A percentile compares a stretch with the other conserved stretches of the same genome.
Evolutionary conservation across 53 echinoderm and acorn worm species (phyloP).

Genomic region (Luidia sarsii): DNA sequence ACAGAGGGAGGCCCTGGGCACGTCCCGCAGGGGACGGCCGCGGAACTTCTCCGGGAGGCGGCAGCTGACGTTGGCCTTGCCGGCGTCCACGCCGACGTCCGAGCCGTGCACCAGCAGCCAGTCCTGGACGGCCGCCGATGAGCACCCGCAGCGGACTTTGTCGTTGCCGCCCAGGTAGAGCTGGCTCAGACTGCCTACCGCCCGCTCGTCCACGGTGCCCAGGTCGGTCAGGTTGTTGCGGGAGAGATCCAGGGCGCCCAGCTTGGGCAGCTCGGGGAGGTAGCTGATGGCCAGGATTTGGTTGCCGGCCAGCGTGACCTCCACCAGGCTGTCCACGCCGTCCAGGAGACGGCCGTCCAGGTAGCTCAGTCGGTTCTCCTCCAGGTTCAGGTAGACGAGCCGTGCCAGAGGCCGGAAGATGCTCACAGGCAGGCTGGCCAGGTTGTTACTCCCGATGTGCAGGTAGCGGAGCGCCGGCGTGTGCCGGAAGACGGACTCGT

Average conservation of each 20-base stretch:
- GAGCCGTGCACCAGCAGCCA: background rate
- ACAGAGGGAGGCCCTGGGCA: background rate
- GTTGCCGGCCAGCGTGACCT: slow-evolving; percentile 57
- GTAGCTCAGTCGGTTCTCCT: slow-evolving; percentile 38
- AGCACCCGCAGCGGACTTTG: slow-evolving; percentile 47
- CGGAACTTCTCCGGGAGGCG: background rate
- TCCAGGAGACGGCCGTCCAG: slow-evolving; percentile 44
- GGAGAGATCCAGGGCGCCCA: slow-evolving; percentile 27
- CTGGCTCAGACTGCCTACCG: background rate
- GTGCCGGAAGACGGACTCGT: slow-evolving; percentile 37
- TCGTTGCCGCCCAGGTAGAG: slow-evolving; percentile 27
- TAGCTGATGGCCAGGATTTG: background rate
- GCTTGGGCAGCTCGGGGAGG: slow-evolving; percentile 1
- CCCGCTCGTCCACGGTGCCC: background rate
- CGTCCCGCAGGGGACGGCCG: background rate
- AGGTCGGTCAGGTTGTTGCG: slow-evolving; percentile 13
- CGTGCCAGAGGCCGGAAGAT: slow-evolving; percentile 49
- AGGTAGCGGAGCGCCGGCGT: slow-evolving; percentile 42
- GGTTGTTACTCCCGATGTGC: slow-evolving; percentile 58
- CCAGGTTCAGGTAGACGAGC: slow-evolving; percentile 56
- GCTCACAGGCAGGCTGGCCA: slow-evolving; percentile 18
- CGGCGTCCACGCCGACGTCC: background rate
- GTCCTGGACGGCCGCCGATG: background rate
- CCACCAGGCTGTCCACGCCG: slow-evolving; percentile 5
- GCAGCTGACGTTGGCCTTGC: slow-evolving; percentile 7